A percentile compares a stretch with the other conserved stretches of the same genome.
These are phyloP conservation scores for Trissolcus basalis DNA, from an alignment of 1,140 invertebrate genomes.

Conservation along the genomic window DNA sequence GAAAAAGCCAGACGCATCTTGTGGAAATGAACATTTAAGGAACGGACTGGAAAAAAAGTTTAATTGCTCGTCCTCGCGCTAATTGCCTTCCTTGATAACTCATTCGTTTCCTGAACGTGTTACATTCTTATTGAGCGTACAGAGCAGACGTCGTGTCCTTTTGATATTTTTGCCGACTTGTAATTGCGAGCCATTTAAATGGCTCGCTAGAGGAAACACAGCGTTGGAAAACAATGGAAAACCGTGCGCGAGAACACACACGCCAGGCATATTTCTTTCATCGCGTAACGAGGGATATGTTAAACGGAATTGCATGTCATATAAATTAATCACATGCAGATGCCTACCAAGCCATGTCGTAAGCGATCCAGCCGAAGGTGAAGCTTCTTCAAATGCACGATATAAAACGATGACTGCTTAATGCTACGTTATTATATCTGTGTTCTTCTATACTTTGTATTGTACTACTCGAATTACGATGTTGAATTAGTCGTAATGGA, in stretches of 20 bases:
- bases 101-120: constrained; percentile 45
- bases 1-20: constrained; percentile 1
- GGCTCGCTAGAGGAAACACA: constrained; percentile 31
- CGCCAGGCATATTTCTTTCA: constrained; percentile 41
- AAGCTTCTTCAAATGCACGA: constrained; percentile 29
- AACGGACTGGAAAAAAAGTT: constrained; percentile 17
- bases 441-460: constrained; percentile 43
- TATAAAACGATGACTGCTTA: constrained; percentile 52
- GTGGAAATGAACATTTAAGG: constrained; percentile 39
- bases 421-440: constrained; percentile 52
- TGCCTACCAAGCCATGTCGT: constrained; percentile 53
- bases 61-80: constrained; percentile 30
- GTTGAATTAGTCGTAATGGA: constrained; percentile 53
- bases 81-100: constrained; percentile 56
- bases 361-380: constrained; percentile 47
- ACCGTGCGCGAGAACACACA: constrained; percentile 11
- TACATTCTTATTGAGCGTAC: constrained; percentile 38
- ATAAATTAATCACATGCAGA: constrained; percentile 59
- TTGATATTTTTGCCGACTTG: constrained; percentile 33
- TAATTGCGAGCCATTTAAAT: constrained; percentile 52
- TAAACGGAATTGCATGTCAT: constrained; percentile 58
- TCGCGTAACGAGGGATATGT: constrained; percentile 49
- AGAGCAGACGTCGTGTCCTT: constrained; percentile 29
- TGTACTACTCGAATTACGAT: constrained; percentile 45
- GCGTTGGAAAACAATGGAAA: constrained; percentile 45